Base-by-base conservation (phyloP, 2,113 vertebrate species). In the Nothocercus nigrocapillus region DNA sequence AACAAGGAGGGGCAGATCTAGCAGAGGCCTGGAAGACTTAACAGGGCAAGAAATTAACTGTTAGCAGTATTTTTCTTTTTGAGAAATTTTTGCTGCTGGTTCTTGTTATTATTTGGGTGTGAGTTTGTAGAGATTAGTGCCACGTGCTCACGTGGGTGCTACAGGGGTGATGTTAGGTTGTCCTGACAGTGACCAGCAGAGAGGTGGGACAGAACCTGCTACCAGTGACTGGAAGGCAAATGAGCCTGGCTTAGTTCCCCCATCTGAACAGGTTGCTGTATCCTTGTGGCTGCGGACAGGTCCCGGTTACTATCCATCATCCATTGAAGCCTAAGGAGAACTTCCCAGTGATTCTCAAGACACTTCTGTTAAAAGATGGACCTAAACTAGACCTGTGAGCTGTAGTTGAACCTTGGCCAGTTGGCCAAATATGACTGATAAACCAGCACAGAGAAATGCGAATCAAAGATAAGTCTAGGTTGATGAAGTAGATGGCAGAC, bases 1-100 rank as follows among this genome's bases (percentile, higher is more conserved):
- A 95, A 78, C 44, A 40, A 58, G 38, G 83, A 90, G 49, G 84
- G 44, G 30, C 53, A 86, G 85, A 73, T 82, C 61, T 84, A 58
- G 11, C 42, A 49, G 72, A 77, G 62, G 13, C 36, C 20, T 75
- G 79, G 17, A 70, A 42, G 0, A 0, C n/a, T 80, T 80, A 59
- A 38, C 4, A 19, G 45, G 36, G 45, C 75, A 61, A 2, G 2
- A 34, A 34, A 12, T 4, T 34, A 22, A 17, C 27, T 90, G 10
- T 61, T 73, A 74, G 59, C 38, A 47, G 4, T 77, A 51, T 38
- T 49, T 47, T 20, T 45, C 5, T 44, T 59, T 19, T 59, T 45
- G 27, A 78, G 42, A 81, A 14, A 9, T 76, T 80, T 73, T 25
- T 3, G 69, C 42, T 69, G 56, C 20, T 56, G 27, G 54, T 54